These are phyloP conservation scores for Cochlearius cochlearius DNA, from an alignment of 2,113 vertebrate genomes.

Conservation along the genomic window DNA sequence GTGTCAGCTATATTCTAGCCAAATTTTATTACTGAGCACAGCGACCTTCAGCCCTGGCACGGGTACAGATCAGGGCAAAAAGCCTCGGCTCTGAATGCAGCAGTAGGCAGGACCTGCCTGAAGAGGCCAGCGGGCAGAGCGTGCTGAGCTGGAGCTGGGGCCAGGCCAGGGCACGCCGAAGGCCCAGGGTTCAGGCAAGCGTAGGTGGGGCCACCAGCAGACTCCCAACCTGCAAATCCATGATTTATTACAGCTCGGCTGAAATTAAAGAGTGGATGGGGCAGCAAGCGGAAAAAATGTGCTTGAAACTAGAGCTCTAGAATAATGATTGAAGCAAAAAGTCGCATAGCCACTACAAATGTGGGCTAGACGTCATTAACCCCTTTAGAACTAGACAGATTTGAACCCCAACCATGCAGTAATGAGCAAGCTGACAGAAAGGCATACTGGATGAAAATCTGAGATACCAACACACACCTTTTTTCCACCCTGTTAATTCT, in stretches of 20 bases:
- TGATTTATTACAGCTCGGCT: not conserved
- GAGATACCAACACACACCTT: not conserved
- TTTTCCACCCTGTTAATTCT: not conserved
- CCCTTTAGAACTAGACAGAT: not conserved
- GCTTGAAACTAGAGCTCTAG: not conserved
- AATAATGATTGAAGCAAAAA: not conserved
- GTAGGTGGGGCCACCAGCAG: not conserved
- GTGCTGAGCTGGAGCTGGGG: not conserved
- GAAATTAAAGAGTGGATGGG: not conserved
- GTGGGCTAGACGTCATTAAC: not conserved
- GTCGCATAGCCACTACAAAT: too few species aligned
- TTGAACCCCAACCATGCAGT: not conserved
- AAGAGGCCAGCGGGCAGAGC: not conserved
- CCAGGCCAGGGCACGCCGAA: not conserved
- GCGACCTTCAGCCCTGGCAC: constrained; percentile 30
- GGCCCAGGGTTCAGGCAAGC: not conserved
- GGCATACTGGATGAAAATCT: not conserved
- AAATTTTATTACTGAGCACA: constrained; percentile 28
- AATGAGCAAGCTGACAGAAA: not conserved
- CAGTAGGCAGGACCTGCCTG: not conserved
- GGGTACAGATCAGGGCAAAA: not conserved
- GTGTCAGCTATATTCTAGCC: constrained; percentile 10
- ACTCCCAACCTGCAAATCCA: not conserved
- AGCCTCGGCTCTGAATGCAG: not conserved
- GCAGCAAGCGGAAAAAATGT: not conserved